Conservation (phyloP, 1,140 invertebrate genomes). For the Philotrypesis tridentata region DNA sequence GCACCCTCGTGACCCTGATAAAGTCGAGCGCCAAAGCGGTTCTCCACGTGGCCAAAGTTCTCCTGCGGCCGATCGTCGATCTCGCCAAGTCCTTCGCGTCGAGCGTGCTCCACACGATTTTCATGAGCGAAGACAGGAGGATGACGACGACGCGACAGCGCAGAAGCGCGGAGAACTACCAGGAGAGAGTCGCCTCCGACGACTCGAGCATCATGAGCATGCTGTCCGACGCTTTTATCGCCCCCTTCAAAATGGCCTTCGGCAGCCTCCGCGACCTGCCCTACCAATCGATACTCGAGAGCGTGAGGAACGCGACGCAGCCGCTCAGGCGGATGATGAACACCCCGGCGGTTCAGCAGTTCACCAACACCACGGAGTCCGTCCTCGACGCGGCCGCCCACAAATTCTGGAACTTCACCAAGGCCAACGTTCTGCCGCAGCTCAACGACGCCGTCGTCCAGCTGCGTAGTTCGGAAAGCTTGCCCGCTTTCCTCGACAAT, state of each 20-base stretch:
- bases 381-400: background rate
- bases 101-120: background rate
- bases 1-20: background rate
- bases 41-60: no score
- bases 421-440: background rate
- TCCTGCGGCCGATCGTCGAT: background rate
- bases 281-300: background rate
- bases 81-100: background rate
- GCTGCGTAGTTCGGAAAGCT: background rate
- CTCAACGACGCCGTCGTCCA: background rate
- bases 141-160: background rate
- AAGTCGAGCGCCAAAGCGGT: background rate
- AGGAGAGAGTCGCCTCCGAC: background rate
- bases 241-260: conserved; percentile 21
- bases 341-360: background rate
- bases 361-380: background rate
- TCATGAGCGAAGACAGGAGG: background rate
- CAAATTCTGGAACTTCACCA: conserved; percentile 23
- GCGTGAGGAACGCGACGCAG: background rate
- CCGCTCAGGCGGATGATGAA: background rate
- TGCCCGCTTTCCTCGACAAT: background rate
- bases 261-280: background rate
- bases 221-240: background rate
- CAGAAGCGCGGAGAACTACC: background rate
- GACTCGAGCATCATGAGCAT: background rate